A percentile compares a stretch with the other conserved stretches of the same genome.
phyloP scores from a whole-genome alignment of 2,113 vertebrate genomes.

The Paralichthys olivaceus region DNA sequence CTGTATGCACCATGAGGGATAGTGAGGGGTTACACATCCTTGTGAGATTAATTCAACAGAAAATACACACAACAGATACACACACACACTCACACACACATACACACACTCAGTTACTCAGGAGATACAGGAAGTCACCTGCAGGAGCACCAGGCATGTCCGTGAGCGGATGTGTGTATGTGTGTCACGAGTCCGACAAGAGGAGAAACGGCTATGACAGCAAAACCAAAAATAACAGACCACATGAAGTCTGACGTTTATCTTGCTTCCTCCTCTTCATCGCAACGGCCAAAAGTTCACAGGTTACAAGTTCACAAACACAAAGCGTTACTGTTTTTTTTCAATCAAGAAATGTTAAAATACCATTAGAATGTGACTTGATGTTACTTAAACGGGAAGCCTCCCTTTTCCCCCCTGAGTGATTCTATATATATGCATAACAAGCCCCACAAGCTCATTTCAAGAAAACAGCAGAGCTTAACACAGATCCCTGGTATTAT shows the following conservation, averaged over 20 bases:
- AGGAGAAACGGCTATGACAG: constrained; percentile 39
- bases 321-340: constrained; percentile 61
- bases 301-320: constrained; percentile 79
- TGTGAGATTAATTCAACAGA: constrained; percentile 55
- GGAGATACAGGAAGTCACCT: constrained; percentile 64
- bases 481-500: constrained; percentile 72
- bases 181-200: constrained; percentile 41
- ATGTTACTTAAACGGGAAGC: constrained; percentile 60
- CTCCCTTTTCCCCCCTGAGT: constrained; percentile 79
- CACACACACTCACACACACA: constrained; percentile 49
- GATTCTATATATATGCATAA: constrained; percentile 80
- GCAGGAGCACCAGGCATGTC: constrained; percentile 69
- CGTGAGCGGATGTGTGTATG: constrained; percentile 37
- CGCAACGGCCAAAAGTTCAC: constrained; percentile 72
- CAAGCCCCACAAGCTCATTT: constrained; percentile 71
- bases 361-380: constrained; percentile 74
- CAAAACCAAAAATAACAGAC: constrained; percentile 57
- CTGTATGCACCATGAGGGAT: constrained; percentile 67
- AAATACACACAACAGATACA: constrained; percentile 52
- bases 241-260: constrained; percentile 44
- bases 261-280: constrained; percentile 57
- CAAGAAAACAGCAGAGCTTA: constrained; percentile 70
- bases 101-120: constrained; percentile 52
- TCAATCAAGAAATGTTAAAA: constrained; percentile 70
- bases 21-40: constrained; percentile 59